phyloP scores from a whole-genome alignment of 2,113 vertebrate genomes.

The Chloropsis cyanopogon region DNA sequence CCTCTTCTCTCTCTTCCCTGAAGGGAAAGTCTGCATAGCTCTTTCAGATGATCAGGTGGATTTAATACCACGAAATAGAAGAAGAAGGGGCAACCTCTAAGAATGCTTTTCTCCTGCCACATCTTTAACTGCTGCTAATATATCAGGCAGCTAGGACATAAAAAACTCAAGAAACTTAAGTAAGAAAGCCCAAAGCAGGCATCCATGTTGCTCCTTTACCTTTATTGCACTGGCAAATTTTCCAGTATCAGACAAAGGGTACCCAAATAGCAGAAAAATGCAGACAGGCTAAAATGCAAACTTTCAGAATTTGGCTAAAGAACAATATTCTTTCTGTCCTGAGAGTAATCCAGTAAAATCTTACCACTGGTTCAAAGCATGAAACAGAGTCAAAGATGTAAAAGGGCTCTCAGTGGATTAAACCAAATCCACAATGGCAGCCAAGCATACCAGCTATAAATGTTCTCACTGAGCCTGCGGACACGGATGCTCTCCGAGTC shows the following conservation, averaged over 20 bases:
- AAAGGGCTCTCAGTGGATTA: constrained; percentile 24
- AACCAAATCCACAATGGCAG: constrained; percentile 55
- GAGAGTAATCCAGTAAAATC: constrained; percentile 28
- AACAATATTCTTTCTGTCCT: background rate
- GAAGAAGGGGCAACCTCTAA: background rate
- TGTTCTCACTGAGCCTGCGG: constrained; percentile 26
- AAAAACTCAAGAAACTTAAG: background rate
- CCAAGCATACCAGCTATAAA: constrained; percentile 28
- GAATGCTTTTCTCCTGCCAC: background rate
- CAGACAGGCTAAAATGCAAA: background rate
- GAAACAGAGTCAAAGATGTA: background rate
- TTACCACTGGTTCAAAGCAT: background rate
- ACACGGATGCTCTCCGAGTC: constrained; percentile 17
- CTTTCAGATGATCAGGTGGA: background rate
- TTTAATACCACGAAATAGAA: background rate
- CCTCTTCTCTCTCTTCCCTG: background rate
- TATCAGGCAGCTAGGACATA: background rate
- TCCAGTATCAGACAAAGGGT: background rate
- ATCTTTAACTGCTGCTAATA: background rate
- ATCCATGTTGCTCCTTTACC: background rate
- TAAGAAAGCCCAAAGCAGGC: background rate
- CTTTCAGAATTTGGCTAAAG: background rate
- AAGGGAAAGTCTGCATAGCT: background rate
- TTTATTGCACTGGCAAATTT: background rate
- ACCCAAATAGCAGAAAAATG: constrained; percentile 3